Conservation (phyloP, 2,888 invertebrate genomes). For the Drosophila robusta region DNA sequence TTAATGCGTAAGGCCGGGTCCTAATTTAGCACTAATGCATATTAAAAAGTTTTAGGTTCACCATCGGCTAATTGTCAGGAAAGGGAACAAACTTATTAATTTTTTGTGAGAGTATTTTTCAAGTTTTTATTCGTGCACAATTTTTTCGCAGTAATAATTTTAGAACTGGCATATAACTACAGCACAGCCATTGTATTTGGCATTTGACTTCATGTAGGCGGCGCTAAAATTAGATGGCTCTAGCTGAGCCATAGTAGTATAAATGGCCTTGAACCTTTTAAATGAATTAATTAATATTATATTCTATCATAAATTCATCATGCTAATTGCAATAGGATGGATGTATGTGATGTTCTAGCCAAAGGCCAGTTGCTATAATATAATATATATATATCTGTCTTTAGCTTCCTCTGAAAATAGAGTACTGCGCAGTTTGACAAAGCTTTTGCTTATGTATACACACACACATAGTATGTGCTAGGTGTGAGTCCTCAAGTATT, state of each 20-base stretch:
- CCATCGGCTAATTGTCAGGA: slow-evolving; percentile 36
- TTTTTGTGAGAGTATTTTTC: slow-evolving; percentile 8
- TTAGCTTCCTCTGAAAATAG: too few relatives aligned
- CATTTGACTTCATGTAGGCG: background rate
- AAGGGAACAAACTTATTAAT: slow-evolving; percentile 15
- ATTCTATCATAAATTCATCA: too few relatives aligned
- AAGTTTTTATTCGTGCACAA: slow-evolving; percentile 3
- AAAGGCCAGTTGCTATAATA: too few relatives aligned
- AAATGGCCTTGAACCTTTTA: too few relatives aligned
- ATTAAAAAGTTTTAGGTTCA: slow-evolving; percentile 62
- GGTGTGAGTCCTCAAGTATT: background rate
- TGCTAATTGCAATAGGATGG: too few relatives aligned
- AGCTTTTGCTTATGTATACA: too few relatives aligned
- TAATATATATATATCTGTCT: too few relatives aligned
- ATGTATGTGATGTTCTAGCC: too few relatives aligned
- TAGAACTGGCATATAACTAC: background rate
- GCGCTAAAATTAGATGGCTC: background rate
- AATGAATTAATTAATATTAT: too few relatives aligned
- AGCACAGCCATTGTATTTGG: background rate
- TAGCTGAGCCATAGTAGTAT: background rate
- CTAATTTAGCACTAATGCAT: slow-evolving; percentile 57
- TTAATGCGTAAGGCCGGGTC: slow-evolving; percentile 18
- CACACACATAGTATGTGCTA: too few relatives aligned
- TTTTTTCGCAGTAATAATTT: background rate
- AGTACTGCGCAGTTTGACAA: too few relatives aligned